Conservation (phyloP, 2,888 invertebrate genomes). For the Rhingia campestris region DNA sequence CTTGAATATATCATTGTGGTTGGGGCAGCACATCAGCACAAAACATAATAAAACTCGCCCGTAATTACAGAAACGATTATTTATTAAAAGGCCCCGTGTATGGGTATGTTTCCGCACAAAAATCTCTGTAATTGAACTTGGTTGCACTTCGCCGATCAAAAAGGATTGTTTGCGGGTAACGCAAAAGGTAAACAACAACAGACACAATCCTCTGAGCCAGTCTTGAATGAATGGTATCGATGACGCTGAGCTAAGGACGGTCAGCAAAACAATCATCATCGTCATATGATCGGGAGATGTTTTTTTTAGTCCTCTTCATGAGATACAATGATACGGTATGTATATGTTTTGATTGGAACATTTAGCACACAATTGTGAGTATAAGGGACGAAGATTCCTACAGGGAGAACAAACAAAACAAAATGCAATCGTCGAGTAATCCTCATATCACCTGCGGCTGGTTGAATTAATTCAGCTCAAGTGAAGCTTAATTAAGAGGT, state of each 20-base stretch:
- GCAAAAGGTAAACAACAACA: slow-evolving; percentile 34
- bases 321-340: slow-evolving; percentile 41
- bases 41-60: slow-evolving; percentile 46
- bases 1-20: slow-evolving; percentile 43
- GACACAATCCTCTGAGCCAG: slow-evolving; percentile 10
- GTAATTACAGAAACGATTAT: slow-evolving; percentile 66
- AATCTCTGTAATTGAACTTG: slow-evolving; percentile 56
- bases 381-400: not conserved
- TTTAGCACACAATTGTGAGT: slow-evolving; percentile 63
- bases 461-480: slow-evolving; percentile 51
- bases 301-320: slow-evolving; percentile 65
- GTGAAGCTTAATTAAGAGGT: slow-evolving; percentile 53
- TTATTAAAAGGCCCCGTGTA: slow-evolving; percentile 56
- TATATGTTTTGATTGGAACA: slow-evolving; percentile 68
- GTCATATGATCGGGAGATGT: slow-evolving; percentile 39
- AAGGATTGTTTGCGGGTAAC: slow-evolving; percentile 16
- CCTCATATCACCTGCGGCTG: slow-evolving; percentile 61
- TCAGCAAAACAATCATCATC: slow-evolving; percentile 65
- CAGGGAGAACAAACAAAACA: slow-evolving; percentile 14
- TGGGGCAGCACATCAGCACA: slow-evolving; percentile 1
- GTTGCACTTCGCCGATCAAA: slow-evolving; percentile 21
- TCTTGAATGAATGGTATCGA: slow-evolving; percentile 61
- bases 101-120: slow-evolving; percentile 51
- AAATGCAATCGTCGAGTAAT: slow-evolving; percentile 31
- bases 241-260: slow-evolving; percentile 41